Evolutionary conservation across 2,888 invertebrate species (phyloP).

Genomic region (Blastobasis adustella): DNA sequence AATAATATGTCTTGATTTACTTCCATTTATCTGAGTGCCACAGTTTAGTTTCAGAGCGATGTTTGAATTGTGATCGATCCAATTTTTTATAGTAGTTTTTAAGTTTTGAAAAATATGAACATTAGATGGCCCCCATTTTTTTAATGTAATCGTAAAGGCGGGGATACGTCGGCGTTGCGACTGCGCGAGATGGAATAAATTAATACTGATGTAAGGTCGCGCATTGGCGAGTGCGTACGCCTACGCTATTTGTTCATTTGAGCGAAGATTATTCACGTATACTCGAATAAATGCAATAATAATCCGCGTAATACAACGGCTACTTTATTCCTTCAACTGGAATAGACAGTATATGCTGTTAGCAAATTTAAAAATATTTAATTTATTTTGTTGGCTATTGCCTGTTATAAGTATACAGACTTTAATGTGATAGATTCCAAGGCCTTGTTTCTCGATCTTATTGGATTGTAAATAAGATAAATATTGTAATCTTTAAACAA

Average conservation of each 20-base stretch:
- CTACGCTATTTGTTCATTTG: constrained; percentile 67
- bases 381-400: constrained; percentile 64
- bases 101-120: constrained; percentile 31
- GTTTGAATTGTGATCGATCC: constrained; percentile 52
- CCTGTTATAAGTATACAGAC: constrained; percentile 51
- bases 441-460: constrained; percentile 54
- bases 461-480: constrained; percentile 69
- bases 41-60: constrained; percentile 51
- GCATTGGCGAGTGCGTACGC: constrained; percentile 55
- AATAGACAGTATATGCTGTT: constrained; percentile 46
- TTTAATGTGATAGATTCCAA: constrained; percentile 64
- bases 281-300: constrained; percentile 61
- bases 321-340: constrained; percentile 50
- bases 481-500: constrained; percentile 44
- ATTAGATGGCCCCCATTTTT: constrained; percentile 19
- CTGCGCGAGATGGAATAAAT: constrained; percentile 57
- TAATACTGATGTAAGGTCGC: constrained; percentile 53
- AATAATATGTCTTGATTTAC: constrained; percentile 65
- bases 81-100: constrained; percentile 37
- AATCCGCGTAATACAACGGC: constrained; percentile 55
- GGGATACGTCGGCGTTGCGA: constrained; percentile 47
- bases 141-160: constrained; percentile 13
- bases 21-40: constrained; percentile 64
- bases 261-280: constrained; percentile 56
- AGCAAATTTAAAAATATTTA: constrained; percentile 29